Percentiles rank a stretch among this genome's conserved stretches.
These are phyloP conservation scores for Chloroclystis v-ata DNA, from an alignment of 2,888 invertebrate species.

Conservation along the genomic window DNA sequence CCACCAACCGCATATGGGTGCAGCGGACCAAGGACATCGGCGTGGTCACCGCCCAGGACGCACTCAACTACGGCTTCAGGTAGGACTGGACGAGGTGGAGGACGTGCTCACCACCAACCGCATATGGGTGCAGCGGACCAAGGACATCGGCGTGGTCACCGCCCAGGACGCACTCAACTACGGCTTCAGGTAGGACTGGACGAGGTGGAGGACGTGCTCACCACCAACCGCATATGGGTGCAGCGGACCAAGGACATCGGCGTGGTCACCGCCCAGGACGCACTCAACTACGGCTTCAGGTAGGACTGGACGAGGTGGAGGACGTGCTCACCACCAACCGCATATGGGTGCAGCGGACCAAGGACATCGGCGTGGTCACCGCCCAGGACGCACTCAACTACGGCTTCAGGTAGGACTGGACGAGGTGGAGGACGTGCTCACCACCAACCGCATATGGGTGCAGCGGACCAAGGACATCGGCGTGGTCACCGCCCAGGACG, in stretches of 20 bases:
- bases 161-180: slow-evolving; percentile 96
- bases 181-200: slow-evolving; percentile 83
- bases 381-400: no score
- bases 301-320: neutral
- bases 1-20: slow-evolving; percentile 94
- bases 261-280: slow-evolving; percentile 93
- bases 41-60: slow-evolving; percentile 93
- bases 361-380: no score
- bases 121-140: slow-evolving; percentile 95
- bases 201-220: slow-evolving; percentile 96
- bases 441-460: no score
- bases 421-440: no score
- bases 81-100: slow-evolving; percentile 95
- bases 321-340: no score
- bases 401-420: no score
- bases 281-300: slow-evolving; percentile 88
- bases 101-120: slow-evolving; percentile 93
- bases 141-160: slow-evolving; percentile 92
- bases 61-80: slow-evolving; percentile 88
- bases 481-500: no score
- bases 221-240: slow-evolving; percentile 94
- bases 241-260: slow-evolving; percentile 95
- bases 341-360: no score
- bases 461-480: no score
- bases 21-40: slow-evolving; percentile 95